A percentile compares a stretch with the other conserved stretches of the same genome.
phyloP scores from a whole-genome alignment of 2,113 vertebrate species.

The Chlorodrepanis virens region DNA sequence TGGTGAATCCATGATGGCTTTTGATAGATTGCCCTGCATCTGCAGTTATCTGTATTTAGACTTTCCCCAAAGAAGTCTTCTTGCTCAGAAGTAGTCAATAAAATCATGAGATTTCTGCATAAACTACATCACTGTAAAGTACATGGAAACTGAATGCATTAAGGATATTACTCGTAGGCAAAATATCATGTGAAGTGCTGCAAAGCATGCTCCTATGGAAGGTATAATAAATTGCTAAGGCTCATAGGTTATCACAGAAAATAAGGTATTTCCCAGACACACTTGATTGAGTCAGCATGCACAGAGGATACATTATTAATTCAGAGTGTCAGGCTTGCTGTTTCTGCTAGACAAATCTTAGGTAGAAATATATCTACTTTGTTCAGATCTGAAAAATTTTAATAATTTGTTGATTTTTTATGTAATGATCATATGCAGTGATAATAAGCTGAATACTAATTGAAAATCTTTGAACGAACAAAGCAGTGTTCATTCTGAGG shows the following conservation, averaged over 20 bases:
- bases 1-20: not conserved
- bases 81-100: not conserved
- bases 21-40: not conserved
- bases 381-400: not conserved
- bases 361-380: not conserved
- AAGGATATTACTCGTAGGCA: accelerated
- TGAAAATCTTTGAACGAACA: not conserved
- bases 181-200: not conserved
- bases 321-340: not conserved
- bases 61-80: not conserved
- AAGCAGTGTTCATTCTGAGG: not conserved
- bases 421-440: not conserved
- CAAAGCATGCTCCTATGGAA: not conserved
- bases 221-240: not conserved
- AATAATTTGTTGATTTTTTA: not conserved
- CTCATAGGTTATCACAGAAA: not conserved
- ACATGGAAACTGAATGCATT: not conserved
- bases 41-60: not conserved
- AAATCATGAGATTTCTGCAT: not conserved
- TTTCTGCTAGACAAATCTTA: not conserved
- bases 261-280: not conserved
- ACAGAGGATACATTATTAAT: not conserved
- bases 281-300: not conserved
- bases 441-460: not conserved
- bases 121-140: not conserved